Evolutionary conservation across 2,113 vertebrate genomes (phyloP).

Genomic region (Brevimyrus niger): DNA sequence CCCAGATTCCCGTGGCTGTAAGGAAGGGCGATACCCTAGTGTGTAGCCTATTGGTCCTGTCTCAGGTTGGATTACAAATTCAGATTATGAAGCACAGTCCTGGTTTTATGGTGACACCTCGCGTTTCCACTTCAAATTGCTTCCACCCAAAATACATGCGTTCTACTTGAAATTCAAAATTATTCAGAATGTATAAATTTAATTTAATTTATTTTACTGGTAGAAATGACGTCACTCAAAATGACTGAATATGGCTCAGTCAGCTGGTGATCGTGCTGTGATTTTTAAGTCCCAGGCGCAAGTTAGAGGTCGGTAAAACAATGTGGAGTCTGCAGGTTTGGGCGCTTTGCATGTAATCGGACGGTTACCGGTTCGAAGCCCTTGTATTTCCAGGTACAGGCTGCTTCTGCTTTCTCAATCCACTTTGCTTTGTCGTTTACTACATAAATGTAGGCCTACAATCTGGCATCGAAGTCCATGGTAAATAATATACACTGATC

Average conservation of each 20-base stretch:
- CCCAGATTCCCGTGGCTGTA: background rate
- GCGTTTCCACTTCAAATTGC: background rate
- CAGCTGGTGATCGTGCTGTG: background rate
- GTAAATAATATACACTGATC: background rate
- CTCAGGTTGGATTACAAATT: background rate
- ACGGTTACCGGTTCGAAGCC: background rate
- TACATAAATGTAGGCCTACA: background rate
- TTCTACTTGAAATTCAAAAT: background rate
- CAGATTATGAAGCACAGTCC: background rate
- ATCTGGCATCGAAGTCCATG: background rate
- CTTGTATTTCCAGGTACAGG: background rate
- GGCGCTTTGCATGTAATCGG: background rate
- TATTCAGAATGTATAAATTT: background rate
- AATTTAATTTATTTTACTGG: background rate
- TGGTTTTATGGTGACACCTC: conserved; percentile 33
- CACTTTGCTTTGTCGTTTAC: background rate
- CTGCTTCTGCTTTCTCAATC: background rate
- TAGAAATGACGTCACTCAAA: background rate
- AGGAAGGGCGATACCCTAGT: background rate
- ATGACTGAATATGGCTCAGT: background rate
- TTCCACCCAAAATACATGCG: background rate
- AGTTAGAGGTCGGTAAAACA: background rate
- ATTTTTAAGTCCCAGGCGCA: background rate
- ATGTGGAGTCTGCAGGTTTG: background rate
- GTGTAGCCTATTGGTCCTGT: background rate